Evolutionary conservation across 1,140 invertebrate genomes (phyloP).

Genomic region (Cryptotermes secundus): DNA sequence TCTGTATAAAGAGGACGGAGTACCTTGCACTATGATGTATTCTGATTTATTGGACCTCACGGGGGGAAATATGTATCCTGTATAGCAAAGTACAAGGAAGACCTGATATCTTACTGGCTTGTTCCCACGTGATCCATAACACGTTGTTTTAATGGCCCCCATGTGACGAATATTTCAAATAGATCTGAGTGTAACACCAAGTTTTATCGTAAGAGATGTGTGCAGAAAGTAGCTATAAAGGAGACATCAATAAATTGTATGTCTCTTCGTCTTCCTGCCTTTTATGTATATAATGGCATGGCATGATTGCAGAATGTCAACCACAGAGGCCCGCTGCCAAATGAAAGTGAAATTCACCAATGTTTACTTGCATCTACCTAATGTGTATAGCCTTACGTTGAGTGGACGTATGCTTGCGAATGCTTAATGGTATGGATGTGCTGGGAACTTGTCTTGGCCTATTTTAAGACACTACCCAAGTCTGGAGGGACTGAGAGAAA

Average conservation of each 20-base stretch:
- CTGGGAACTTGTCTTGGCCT: no score
- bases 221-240: constrained; percentile 15
- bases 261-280: neutral
- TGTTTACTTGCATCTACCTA: no score
- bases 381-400: no score
- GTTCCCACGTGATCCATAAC: neutral
- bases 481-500: no score
- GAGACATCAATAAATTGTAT: neutral
- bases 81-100: neutral
- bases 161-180: constrained; percentile 9
- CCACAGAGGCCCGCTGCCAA: neutral
- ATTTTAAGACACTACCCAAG: no score
- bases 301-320: neutral
- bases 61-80: neutral
- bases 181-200: constrained; percentile 5
- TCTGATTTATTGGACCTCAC: neutral
- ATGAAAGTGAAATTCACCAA: no score
- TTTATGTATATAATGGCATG: neutral
- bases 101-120: neutral
- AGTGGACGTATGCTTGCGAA: no score
- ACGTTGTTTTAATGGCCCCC: constrained; percentile 10
- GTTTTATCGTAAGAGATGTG: neutral
- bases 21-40: neutral
- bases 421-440: no score
- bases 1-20: no score